Evolutionary conservation across 2,113 vertebrate genomes (phyloP), one percentile per base, ranked within the genome.

Genomic region (Penelope pileata): DNA sequence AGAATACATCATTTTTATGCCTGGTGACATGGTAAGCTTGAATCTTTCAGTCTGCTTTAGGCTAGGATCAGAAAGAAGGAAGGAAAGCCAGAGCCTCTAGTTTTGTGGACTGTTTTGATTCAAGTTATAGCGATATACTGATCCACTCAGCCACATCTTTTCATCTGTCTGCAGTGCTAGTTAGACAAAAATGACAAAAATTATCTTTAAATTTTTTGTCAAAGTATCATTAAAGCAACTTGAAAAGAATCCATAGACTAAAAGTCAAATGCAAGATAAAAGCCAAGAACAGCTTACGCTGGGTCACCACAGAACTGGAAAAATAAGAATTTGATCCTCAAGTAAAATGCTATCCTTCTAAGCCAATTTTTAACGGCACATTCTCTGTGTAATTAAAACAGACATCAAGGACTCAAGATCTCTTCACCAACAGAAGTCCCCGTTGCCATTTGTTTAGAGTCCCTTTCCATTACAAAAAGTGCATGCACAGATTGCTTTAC

Each of bases 11-110:
- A 73, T 47, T 53, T 84, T 83, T 81, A 88, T 83, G 73, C 40
- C 87, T 89, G 59, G 56, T 90, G 80, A 83, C 50, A 54, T 6
- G 19, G 10, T 43, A 93, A 22, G 48, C 80, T 94, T 94, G 96
- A 85, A 95, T 94, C 69, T 92, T 77, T 50, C 90, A n/a, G 26
- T 70, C 32, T 94, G 80, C 72, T 64, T 86, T 64, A 82, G 53
- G 77, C 42, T 75, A 91, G 77, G 72, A 89, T 72, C 40, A 91
- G 36, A 94, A 91, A 75, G 67, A 86, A 64, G 47, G 45, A 13
- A 18, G 4, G 9, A 91, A 92, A 93, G 45, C n/a, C 77, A 93
- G 13, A 67, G 23, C 22, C 50, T 80, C 89, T 77, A 68, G 23
- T 50, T 96, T 88, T 48, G 69, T 75, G n/a, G 32, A 30, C 19